These are phyloP conservation scores for Bombus fervidus DNA, from an alignment of 1,140 invertebrate species.

Conservation along the genomic window DNA sequence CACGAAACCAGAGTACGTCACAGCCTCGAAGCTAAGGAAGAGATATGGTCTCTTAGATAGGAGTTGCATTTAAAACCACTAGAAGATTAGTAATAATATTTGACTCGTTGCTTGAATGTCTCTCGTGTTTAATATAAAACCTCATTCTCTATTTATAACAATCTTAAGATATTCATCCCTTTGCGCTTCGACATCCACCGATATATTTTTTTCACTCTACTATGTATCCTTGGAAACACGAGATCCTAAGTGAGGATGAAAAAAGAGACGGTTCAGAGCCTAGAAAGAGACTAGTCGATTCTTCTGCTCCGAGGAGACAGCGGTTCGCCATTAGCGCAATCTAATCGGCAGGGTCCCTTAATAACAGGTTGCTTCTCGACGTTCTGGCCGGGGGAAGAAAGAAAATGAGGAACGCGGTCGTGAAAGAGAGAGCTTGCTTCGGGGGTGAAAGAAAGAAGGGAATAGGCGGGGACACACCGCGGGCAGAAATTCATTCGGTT, in stretches of 20 bases:
- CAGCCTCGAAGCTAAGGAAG: no score
- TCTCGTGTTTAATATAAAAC: no score
- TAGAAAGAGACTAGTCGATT: constrained; percentile 49
- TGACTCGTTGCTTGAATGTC: no score
- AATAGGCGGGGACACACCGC: constrained; percentile 25
- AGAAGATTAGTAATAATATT: no score
- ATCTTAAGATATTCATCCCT: neutral
- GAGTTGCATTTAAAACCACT: no score
- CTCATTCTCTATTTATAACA: no score
- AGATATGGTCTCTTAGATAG: no score
- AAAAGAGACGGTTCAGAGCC: neutral
- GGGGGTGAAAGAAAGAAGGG: constrained; percentile 23
- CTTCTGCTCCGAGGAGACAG: constrained; percentile 62
- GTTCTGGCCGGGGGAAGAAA: constrained; percentile 25
- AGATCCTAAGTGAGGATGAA: neutral
- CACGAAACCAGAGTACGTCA: no score
- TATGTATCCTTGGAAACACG: neutral
- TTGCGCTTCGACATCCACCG: neutral
- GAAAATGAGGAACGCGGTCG: constrained; percentile 36
- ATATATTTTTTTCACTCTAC: constrained; percentile 15
- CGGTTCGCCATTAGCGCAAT: constrained; percentile 73
- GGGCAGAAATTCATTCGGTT: constrained; percentile 70
- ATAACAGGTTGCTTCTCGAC: constrained; percentile 67
- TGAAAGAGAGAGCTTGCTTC: neutral
- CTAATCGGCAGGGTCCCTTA: constrained; percentile 71